Base-by-base conservation (phyloP, 2,113 vertebrate species). In the Colius striatus region DNA sequence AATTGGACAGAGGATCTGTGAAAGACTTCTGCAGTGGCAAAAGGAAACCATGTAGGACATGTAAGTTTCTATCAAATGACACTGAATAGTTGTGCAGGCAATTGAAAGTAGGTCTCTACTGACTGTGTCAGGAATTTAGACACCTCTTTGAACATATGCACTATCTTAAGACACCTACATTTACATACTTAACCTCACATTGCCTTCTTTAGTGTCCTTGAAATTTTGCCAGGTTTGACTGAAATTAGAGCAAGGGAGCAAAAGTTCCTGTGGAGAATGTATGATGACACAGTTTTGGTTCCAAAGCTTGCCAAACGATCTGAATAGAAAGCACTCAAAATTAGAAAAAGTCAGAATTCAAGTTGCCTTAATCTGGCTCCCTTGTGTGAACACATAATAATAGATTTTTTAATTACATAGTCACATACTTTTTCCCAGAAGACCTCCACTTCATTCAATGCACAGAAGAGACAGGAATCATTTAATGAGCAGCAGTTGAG, bases 321-420 rank as follows among this genome's bases (percentile, higher is more conserved):
- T 72, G 21, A 55, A 61, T 20, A 58, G 55, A 67, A 74, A 84
- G 4, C 21, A 57, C 18, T 41, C 27, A 53, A 34, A 92, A 73
- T 54, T 25, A 84, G 68, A 82, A 89, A 88, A 82, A 91, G 21
- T 54, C 74, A 89, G 41, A 87, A 92, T 87, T 77, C 0, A 0
- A 58, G 34, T 67, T 80, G 22, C 58, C 67, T 78, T 91, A 89
- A 77, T 94, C 50, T 84, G 21, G 29, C 54, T 94, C 66, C 61
- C 62, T 89, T 26, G 19, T 70, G n/a, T 58, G 66, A 95, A 82
- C 48, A 68, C 13, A 74, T 68, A 89, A 87, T 82, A 45, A 72
- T 89, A 54, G 45, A 57, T 89, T 89, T 90, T 95, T 96, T 91
- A 95, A 94, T 94, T 89, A 87, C 50, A 57, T 4, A 89, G 58